Conservation (phyloP, 2,113 vertebrate genomes). For the Synchiropus splendidus region DNA sequence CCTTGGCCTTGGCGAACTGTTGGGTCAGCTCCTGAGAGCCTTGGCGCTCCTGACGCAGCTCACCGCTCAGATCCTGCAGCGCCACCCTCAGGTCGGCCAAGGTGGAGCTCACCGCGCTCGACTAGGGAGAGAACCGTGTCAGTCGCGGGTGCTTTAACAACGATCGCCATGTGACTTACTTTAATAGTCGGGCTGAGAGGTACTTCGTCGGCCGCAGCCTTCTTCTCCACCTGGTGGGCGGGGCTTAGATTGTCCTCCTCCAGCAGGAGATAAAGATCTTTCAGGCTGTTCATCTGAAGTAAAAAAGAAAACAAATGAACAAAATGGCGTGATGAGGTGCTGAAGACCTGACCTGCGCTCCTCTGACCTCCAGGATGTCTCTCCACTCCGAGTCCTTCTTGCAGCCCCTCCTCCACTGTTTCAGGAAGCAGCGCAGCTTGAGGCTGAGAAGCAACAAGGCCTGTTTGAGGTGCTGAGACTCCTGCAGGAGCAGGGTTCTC, state of each 20-base stretch:
- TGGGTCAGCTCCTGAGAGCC: constrained; percentile 89
- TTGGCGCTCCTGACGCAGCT: constrained; percentile 81
- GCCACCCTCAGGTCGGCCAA: constrained; percentile 86
- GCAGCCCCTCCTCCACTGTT: constrained; percentile 87
- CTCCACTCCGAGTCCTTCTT: constrained; percentile 77
- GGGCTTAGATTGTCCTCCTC: constrained; percentile 81
- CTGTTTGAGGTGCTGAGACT: constrained; percentile 92
- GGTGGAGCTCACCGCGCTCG: constrained; percentile 81
- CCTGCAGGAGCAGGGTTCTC: constrained; percentile 86
- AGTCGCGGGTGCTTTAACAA: constrained; percentile 1
- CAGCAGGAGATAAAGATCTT: constrained; percentile 85
- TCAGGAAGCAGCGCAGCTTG: constrained; percentile 97
- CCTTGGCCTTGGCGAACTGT: constrained; percentile 93
- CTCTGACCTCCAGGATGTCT: constrained; percentile 83
- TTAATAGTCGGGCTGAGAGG: constrained; percentile 69
- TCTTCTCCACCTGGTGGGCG: constrained; percentile 76
- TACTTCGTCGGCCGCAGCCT: constrained; percentile 63
- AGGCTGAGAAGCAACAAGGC: constrained; percentile 87
- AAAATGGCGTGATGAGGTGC: no score
- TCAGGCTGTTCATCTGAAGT: constrained; percentile 87
- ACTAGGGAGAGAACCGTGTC: constrained; percentile 51
- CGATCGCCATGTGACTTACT: constrained; percentile 32
- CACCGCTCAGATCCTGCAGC: constrained; percentile 84
- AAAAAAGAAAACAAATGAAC: no score
- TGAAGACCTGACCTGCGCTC: not conserved